Percentiles rank a stretch among this genome's conserved stretches.
These are phyloP conservation scores for Physella acuta DNA, from an alignment of 1,140 invertebrate species.

Conservation along the genomic window DNA sequence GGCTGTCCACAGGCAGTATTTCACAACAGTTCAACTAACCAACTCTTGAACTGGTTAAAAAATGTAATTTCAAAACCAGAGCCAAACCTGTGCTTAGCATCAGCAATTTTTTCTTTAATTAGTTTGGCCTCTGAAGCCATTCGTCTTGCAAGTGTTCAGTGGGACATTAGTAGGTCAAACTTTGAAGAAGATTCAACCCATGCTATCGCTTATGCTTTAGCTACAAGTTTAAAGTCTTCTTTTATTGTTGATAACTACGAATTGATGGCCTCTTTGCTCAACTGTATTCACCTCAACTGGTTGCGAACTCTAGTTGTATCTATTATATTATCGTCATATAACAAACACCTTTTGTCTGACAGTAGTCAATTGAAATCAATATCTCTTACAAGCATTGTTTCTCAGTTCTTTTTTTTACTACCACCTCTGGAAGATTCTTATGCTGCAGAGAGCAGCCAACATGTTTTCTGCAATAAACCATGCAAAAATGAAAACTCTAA, in stretches of 20 bases:
- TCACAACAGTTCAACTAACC: neutral
- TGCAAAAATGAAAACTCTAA: neutral
- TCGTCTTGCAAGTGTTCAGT: neutral
- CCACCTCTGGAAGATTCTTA: neutral
- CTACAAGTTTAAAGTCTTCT: neutral
- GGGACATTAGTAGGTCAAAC: neutral
- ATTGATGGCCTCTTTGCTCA: neutral
- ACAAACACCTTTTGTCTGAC: constrained; percentile 8
- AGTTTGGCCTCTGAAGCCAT: neutral
- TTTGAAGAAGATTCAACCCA: constrained; percentile 9
- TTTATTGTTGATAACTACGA: neutral
- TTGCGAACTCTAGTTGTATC: neutral
- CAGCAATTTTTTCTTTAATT: constrained; percentile 2
- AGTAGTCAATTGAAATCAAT: neutral
- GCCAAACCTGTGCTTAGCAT: neutral
- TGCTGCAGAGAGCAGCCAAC: neutral
- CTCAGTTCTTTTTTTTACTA: constrained; percentile 15
- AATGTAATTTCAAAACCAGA: neutral
- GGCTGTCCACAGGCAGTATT: neutral
- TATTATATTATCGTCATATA: neutral
- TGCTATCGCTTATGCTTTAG: neutral
- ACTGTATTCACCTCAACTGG: constrained; percentile 1
- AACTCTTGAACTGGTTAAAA: constrained; percentile 1
- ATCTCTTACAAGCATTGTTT: constrained; percentile 3
- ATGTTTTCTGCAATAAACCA: neutral